Evolutionary conservation across 2,888 invertebrate species (phyloP).

Genomic region (Poecilus cupreus): DNA sequence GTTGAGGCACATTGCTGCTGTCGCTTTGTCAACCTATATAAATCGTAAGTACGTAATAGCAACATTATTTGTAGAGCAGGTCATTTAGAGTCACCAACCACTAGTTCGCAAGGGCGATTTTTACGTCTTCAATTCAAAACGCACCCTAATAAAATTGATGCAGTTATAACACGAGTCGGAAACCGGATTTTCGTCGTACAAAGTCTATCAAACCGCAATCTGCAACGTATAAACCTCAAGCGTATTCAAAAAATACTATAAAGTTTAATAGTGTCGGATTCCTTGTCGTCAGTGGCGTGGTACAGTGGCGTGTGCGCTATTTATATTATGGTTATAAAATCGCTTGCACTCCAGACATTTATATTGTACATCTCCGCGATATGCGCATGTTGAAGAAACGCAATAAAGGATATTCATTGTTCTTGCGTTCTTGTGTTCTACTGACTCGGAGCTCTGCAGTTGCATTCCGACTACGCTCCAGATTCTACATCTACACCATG

Average conservation of each 20-base stretch:
- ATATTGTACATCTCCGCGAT: constrained; percentile 16
- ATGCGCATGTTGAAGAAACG: not conserved
- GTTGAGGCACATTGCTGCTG: too few species aligned
- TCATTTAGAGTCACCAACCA: too few species aligned
- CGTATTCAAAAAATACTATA: constrained; percentile 47
- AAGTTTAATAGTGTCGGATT: constrained; percentile 43
- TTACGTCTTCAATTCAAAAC: constrained; percentile 23
- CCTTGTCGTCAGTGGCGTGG: not conserved
- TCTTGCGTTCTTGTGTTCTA: not conserved
- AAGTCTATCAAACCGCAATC: constrained; percentile 42
- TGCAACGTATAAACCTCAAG: constrained; percentile 14
- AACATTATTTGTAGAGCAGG: too few species aligned
- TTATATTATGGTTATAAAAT: constrained; percentile 45
- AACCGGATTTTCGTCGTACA: not conserved
- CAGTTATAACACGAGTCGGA: not conserved
- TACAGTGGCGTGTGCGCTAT: not conserved
- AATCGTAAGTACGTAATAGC: too few species aligned
- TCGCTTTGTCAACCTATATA: too few species aligned
- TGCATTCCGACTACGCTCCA: not conserved
- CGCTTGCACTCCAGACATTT: constrained; percentile 42
- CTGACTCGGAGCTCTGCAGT: not conserved
- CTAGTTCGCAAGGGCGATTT: not conserved
- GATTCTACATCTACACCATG: too few species aligned
- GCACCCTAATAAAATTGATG: constrained; percentile 29
- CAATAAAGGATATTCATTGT: constrained; percentile 46